These are phyloP conservation scores for Myotis planiceps DNA, from an alignment of 2,797 vertebrate species.

Conservation along the genomic window DNA sequence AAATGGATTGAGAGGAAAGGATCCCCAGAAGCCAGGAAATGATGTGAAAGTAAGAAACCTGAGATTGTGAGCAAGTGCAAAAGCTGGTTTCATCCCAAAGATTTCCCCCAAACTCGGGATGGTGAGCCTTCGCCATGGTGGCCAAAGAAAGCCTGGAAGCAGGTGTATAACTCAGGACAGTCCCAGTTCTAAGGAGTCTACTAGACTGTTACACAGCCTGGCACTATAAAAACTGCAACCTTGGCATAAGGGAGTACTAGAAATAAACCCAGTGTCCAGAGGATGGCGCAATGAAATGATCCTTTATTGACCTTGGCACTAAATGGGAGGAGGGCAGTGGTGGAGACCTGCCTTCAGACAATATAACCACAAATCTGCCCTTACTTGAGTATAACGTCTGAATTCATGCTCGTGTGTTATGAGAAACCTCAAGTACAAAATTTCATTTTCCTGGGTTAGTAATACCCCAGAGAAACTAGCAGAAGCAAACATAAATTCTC, in stretches of 20 bases:
- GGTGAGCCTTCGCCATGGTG: neutral
- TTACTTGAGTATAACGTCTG: neutral
- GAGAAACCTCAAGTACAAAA: neutral
- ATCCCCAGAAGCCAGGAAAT: neutral
- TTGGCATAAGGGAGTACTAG: neutral
- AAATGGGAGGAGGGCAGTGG: neutral
- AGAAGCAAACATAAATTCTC: neutral
- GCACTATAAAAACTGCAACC: neutral
- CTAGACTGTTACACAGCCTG: neutral
- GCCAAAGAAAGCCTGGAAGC: neutral
- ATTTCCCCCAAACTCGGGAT: neutral
- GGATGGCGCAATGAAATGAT: neutral
- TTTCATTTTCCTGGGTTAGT: neutral
- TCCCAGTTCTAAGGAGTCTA: neutral
- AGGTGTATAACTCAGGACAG: neutral
- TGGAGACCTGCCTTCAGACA: neutral
- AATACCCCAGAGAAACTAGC: neutral
- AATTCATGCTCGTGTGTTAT: neutral
- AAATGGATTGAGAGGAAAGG: neutral
- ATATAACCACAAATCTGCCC: neutral
- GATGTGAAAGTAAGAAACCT: neutral
- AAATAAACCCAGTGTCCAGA: neutral
- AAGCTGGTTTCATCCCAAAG: neutral
- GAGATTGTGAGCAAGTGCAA: neutral
- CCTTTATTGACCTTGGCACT: neutral